Evolutionary conservation across 1,140 invertebrate species (phyloP), one percentile per base, ranked within the genome.

Genomic region (Drosophila persimilis): DNA sequence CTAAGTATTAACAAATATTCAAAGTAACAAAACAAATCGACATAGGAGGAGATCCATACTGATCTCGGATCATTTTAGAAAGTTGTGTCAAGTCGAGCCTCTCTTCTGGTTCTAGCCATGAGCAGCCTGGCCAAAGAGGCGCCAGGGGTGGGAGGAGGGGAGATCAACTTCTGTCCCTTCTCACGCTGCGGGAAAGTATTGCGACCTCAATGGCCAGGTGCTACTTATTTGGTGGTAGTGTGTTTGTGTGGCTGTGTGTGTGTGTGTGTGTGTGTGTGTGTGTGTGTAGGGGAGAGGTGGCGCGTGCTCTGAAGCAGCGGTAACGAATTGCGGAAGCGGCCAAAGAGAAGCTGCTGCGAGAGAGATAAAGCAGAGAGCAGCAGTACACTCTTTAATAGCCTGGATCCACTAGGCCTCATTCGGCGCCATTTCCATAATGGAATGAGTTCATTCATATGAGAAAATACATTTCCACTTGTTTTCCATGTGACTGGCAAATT

Each of bases 301-400:
- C 39, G 47, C 51, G 22, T 65, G 73, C 56, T 61, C 46, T 67
- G 15, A 73, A 63, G 67, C 56, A 72, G 61, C 41, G 59, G 35
- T 22, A 65, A 35, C 55, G 45, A 51, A 79, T 51, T 54, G 60
- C 56, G 22, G 44, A 73, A 77, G 62, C 54, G 15, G 46, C 54
- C n/a, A 35, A 20, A 54, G 43, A 31, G 53, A 59, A 39, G 63
- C 65, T 13, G 11, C 35, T 47, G 39, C 35, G 17, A 5, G 24
- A 26, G 3, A 26, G 24, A 26, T 26, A 5, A 9, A 9, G 8
- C 8, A 31, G 62, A 66, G 43, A 67, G 54, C 66, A 51, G 22
- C 54, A 55, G 46, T 45, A 52, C 58, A 62, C 57, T 72, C 45
- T 47, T 9, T 13, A 13, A 4, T 5, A 13, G 35, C 35, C 35